Base-by-base conservation (phyloP, 2,797 vertebrate genomes). In the Brotula barbata region DNA sequence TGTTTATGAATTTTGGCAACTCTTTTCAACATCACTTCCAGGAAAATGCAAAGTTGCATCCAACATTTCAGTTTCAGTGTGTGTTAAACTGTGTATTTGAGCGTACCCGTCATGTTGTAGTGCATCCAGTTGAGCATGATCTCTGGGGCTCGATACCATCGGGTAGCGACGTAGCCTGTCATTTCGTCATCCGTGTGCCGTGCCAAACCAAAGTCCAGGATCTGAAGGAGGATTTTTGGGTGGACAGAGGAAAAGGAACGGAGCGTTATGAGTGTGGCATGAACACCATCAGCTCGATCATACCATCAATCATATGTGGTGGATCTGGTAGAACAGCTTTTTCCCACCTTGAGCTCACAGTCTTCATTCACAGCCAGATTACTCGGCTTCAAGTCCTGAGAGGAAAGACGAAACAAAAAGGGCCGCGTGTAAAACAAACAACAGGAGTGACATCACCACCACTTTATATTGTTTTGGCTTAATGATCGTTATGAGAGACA, bases 81-180 rank as follows among this genome's bases (percentile, higher is more conserved):
- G n/a, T n/a, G n/a, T 7, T n/a, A 14, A 39, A 39, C 2, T 39
- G 15, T 7, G 25, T 28, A 28, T 3, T 19, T 60, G 22, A 20
- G 28, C 51, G 7, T 75, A 96, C 96, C 96, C 81, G 97, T 99
- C 91, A 96, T 95, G 89, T 98, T 98, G 90, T 98, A 99, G 87
- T 99, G 97, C 97, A 99, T 99, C 97, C 97, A 99, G 85, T 99
- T 98, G 15, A 99, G 92, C 96, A 99, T 99, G 87, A 99, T 98
- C 87, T 99, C 97, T 0, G 96, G 97, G 19, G 97, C 97, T 31
- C 97, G 77, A 86, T 99, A 99, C 97, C 97, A 99, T 37, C 96
- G 89, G 0, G 97, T 99, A 34, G 96, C 97, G 54, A 98, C 96
- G 0, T 99, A 99, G 7, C 97, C 97, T 0, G 97, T 99, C 97